Conservation (phyloP, 23 tunicate genomes). For the Halocynthia roretzi region DNA sequence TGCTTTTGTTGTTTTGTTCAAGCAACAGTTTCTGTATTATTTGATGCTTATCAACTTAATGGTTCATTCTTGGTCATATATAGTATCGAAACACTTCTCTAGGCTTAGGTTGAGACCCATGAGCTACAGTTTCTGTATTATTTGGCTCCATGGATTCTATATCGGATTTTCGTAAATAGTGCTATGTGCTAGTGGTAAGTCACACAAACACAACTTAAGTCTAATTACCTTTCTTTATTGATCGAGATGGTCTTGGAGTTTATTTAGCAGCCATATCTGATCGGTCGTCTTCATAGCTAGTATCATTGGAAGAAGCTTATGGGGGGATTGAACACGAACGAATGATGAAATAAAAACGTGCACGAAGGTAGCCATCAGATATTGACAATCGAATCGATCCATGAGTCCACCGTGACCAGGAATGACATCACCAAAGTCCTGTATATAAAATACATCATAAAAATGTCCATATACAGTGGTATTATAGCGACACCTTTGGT, state of each 20-base stretch:
- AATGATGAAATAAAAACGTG: constrained; percentile 80
- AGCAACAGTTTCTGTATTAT: no score
- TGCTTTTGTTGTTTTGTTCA: no score
- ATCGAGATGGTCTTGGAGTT: constrained; percentile 30
- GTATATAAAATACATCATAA: neutral
- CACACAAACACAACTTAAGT: no score
- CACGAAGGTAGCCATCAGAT: constrained; percentile 86
- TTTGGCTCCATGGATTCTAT: no score
- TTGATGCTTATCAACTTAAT: no score
- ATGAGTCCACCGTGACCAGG: constrained; percentile 99
- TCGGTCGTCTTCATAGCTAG: constrained; percentile 44
- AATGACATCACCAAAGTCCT: constrained; percentile 98
- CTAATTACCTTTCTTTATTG: constrained; percentile 11
- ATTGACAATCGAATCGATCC: constrained; percentile 99
- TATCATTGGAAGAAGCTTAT: constrained; percentile 26
- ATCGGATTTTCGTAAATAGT: no score
- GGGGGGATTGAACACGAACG: constrained; percentile 58
- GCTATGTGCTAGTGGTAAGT: no score
- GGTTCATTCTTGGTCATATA: no score
- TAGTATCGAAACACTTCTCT: no score
- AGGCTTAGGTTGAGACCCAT: no score
- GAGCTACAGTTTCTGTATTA: no score
- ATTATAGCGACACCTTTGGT: neutral
- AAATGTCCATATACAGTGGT: no score
- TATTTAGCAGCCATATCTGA: constrained; percentile 31